Evolutionary conservation across 2,113 vertebrate genomes (phyloP).

Genomic region (Rhinopomastus cyanomelas): DNA sequence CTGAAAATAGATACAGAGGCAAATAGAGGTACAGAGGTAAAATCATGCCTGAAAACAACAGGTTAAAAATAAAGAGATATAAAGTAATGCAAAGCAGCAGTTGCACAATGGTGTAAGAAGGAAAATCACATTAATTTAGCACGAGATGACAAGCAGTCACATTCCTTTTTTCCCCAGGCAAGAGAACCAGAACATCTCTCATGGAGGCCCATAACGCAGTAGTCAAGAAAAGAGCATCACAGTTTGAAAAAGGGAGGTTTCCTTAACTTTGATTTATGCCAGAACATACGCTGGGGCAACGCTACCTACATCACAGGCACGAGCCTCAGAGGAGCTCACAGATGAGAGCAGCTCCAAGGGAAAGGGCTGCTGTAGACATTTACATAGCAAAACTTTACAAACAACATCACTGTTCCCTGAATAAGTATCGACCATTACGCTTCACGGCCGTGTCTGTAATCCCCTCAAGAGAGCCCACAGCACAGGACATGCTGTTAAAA

Average conservation of each 20-base stretch:
- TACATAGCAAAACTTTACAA: neutral
- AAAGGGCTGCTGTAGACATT: neutral
- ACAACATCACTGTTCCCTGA: neutral
- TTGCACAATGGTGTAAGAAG: neutral
- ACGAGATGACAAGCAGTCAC: neutral
- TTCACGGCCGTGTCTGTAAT: neutral
- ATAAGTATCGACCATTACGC: neutral
- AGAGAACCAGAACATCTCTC: neutral
- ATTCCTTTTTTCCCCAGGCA: neutral
- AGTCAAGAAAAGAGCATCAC: neutral
- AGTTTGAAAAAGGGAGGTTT: neutral
- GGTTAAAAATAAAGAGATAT: neutral
- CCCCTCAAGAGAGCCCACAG: neutral
- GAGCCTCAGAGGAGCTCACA: neutral
- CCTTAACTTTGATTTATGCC: neutral
- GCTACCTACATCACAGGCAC: neutral
- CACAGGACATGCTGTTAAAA: neutral
- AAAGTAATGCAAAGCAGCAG: neutral
- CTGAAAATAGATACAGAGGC: neutral
- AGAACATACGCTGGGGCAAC: neutral
- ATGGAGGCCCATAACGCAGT: fast-evolving
- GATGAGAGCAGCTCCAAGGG: neutral
- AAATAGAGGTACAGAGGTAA: neutral
- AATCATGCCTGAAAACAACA: neutral
- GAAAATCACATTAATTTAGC: neutral